Percentiles rank a stretch among this genome's conserved stretches.
Conservation (phyloP, 1,140 invertebrate genomes). For the Stegodyphus dumicola region DNA sequence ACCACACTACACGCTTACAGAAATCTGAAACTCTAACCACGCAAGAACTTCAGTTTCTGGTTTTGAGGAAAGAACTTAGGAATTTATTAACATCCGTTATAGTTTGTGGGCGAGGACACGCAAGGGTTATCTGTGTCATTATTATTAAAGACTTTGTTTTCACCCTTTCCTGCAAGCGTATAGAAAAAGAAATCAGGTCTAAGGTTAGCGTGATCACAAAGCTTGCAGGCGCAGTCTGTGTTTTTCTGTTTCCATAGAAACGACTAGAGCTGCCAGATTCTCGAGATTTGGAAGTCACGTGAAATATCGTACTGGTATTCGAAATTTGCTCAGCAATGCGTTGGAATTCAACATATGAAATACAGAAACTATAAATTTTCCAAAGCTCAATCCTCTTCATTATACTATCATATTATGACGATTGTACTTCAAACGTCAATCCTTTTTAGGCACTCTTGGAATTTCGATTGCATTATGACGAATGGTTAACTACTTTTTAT, state of each 20-base stretch:
- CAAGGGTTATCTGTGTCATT: conserved; percentile 3
- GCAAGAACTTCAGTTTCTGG: not conserved
- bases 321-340: conserved; percentile 8
- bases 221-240: conserved; percentile 47
- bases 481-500: too few species aligned
- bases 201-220: conserved; percentile 25
- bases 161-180: conserved; percentile 5
- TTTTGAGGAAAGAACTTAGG: not conserved
- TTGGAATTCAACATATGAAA: conserved; percentile 20
- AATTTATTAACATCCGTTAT: conserved; percentile 24
- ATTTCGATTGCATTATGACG: too few species aligned
- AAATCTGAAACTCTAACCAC: not conserved
- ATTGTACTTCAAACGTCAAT: too few species aligned
- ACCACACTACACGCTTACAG: not conserved
- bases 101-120: conserved; percentile 18
- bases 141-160: conserved; percentile 34
- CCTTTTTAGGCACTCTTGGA: too few species aligned
- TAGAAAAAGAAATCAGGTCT: conserved; percentile 22
- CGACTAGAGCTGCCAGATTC: conserved; percentile 34
- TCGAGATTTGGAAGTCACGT: conserved; percentile 36
- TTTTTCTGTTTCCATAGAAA: conserved; percentile 40
- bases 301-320: conserved; percentile 16
- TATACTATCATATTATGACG: too few species aligned
- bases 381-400: not conserved
- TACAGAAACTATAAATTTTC: not conserved